These are phyloP conservation scores for Anableps anableps DNA, from an alignment of 2,797 vertebrate genomes.

Conservation along the genomic window DNA sequence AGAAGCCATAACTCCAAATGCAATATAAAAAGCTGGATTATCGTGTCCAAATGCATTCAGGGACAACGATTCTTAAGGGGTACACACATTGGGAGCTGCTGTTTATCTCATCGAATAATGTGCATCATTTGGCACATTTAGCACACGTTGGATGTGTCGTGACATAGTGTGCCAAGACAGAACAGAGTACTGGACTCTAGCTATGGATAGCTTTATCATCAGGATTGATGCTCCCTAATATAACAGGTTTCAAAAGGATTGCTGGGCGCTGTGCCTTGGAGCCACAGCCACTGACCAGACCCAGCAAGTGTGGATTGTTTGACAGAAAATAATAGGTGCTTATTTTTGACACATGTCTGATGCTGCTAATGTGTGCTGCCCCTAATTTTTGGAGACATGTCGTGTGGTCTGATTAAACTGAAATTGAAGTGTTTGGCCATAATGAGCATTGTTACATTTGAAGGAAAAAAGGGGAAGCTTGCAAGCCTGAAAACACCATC, in stretches of 20 bases:
- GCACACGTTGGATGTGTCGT: neutral
- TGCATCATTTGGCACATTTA: neutral
- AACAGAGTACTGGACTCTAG: neutral
- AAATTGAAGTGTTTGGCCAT: neutral
- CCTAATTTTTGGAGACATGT: slow-evolving; percentile 4
- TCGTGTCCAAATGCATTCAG: neutral
- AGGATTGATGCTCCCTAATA: neutral
- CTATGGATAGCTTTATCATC: neutral
- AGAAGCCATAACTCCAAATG: neutral
- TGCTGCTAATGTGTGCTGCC: neutral
- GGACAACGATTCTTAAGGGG: neutral
- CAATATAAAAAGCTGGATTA: neutral
- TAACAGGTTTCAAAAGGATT: neutral
- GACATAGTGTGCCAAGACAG: neutral
- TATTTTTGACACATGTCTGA: slow-evolving; percentile 6
- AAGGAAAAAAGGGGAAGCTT: neutral
- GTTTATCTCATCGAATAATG: neutral
- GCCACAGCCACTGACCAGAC: neutral
- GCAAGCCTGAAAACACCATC: neutral
- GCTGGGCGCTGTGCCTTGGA: neutral
- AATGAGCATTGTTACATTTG: neutral
- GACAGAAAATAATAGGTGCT: neutral
- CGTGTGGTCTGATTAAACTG: neutral
- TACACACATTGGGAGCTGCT: neutral
- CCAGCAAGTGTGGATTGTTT: neutral